Percentiles rank a stretch among this genome's conserved stretches.
Evolutionary conservation across 2,888 invertebrate species (phyloP).

Genomic region (Trissolcus brochymenae): DNA sequence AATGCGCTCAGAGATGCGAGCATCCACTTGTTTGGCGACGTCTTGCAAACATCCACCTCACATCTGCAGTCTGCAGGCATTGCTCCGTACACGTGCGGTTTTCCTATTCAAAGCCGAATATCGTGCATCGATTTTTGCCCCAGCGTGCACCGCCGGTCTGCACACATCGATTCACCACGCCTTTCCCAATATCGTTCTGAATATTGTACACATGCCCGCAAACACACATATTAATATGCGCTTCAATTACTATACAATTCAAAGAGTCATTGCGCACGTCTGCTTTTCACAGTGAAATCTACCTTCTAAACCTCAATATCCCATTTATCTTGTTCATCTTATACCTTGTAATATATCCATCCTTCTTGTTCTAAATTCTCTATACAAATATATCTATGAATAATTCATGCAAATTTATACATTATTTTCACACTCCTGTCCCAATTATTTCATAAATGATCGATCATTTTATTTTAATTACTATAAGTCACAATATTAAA

Average conservation of each 20-base stretch:
- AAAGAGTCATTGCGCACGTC: slow-evolving; percentile 4
- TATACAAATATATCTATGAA: neutral
- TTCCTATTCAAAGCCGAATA: slow-evolving; percentile 28
- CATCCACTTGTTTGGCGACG: slow-evolving; percentile 29
- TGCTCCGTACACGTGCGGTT: slow-evolving; percentile 9
- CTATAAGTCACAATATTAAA: too few species aligned
- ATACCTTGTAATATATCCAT: too few species aligned
- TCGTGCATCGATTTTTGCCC: slow-evolving; percentile 34
- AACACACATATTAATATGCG: slow-evolving; percentile 20
- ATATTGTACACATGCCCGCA: slow-evolving; percentile 22
- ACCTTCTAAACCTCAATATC: slow-evolving; percentile 3
- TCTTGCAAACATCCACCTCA: slow-evolving; percentile 25
- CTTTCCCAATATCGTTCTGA: slow-evolving; percentile 20
- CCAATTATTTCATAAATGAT: too few species aligned
- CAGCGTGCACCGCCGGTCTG: slow-evolving; percentile 1
- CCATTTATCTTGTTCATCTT: neutral
- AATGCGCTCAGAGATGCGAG: too few species aligned
- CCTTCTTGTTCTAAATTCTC: too few species aligned
- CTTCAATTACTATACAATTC: slow-evolving; percentile 8
- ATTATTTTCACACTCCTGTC: too few species aligned
- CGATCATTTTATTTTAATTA: too few species aligned
- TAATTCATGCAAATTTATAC: too few species aligned
- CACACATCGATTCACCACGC: slow-evolving; percentile 21
- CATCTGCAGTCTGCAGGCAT: slow-evolving; percentile 5
- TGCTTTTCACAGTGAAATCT: neutral